Conservation (phyloP, 2,113 vertebrate genomes). For the Physeter macrocephalus region DNA sequence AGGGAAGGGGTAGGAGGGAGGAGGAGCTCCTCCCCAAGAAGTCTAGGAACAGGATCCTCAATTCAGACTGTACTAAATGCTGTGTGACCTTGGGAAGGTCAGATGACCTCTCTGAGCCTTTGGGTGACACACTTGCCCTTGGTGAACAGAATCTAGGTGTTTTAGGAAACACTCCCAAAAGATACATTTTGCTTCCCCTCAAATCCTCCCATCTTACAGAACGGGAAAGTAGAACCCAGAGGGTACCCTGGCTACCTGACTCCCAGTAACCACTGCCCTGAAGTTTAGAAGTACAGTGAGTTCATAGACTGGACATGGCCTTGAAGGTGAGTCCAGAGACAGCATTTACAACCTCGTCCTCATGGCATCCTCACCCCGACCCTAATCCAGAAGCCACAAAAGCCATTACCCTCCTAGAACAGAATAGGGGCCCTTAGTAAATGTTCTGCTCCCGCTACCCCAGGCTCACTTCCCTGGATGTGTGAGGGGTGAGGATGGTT, state of each 20-base stretch:
- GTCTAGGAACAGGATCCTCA: background rate
- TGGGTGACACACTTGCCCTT: background rate
- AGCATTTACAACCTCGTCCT: background rate
- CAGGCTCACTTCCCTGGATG: background rate
- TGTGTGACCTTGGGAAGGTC: background rate
- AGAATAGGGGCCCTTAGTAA: background rate
- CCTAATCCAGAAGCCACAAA: accelerated
- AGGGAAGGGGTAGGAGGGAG: accelerated
- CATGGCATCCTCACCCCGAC: background rate
- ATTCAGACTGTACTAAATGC: background rate
- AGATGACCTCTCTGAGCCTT: background rate
- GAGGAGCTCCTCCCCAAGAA: background rate
- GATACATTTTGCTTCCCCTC: background rate
- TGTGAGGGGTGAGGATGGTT: accelerated
- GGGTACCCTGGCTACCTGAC: background rate
- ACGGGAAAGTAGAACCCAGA: background rate
- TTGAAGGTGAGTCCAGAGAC: background rate
- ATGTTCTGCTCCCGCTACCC: background rate
- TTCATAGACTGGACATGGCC: background rate
- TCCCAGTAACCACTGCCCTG: too few species aligned
- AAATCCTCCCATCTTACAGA: background rate
- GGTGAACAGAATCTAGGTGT: background rate
- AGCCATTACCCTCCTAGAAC: background rate
- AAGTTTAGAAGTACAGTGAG: background rate
- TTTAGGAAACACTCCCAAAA: background rate